Evolutionary conservation across 2,113 vertebrate genomes (phyloP).

Genomic region (Nibea coibor): DNA sequence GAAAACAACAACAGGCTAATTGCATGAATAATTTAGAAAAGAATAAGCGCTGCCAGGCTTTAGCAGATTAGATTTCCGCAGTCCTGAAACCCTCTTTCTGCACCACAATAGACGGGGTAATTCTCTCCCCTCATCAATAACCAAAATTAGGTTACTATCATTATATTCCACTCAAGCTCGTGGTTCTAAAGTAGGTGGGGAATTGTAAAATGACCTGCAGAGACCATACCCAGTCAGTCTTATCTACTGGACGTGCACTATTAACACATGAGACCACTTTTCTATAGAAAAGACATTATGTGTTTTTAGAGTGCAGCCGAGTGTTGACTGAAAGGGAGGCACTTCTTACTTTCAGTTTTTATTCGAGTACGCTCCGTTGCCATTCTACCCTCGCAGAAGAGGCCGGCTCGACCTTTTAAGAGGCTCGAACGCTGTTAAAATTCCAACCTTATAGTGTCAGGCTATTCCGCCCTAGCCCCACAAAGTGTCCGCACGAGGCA

Average conservation of each 20-base stretch:
- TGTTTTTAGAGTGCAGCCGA: not conserved
- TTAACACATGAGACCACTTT: conserved; percentile 18
- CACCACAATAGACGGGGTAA: not conserved
- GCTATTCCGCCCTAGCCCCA: not conserved
- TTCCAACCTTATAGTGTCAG: not conserved
- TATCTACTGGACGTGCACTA: not conserved
- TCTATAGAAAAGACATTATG: conserved; percentile 10
- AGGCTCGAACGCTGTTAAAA: not conserved
- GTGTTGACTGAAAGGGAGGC: not conserved
- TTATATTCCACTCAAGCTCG: conserved; percentile 57
- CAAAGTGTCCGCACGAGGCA: conserved; percentile 10
- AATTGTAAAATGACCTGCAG: conserved; percentile 34
- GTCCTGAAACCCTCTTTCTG: conserved; percentile 46
- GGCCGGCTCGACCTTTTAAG: not conserved
- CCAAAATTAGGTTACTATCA: conserved; percentile 36
- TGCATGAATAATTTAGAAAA: conserved; percentile 73
- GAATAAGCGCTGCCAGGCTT: conserved; percentile 49
- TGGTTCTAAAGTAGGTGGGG: conserved; percentile 10
- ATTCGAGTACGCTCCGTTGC: no score
- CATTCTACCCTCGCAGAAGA: not conserved
- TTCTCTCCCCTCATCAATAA: conserved; percentile 42
- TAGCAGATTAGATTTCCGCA: conserved; percentile 63
- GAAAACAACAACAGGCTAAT: conserved; percentile 59
- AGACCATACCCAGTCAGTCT: not conserved
- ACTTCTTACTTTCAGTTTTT: not conserved